Evolutionary conservation across 2,797 vertebrate species (phyloP).

Genomic region (Lacerta bilineata): DNA sequence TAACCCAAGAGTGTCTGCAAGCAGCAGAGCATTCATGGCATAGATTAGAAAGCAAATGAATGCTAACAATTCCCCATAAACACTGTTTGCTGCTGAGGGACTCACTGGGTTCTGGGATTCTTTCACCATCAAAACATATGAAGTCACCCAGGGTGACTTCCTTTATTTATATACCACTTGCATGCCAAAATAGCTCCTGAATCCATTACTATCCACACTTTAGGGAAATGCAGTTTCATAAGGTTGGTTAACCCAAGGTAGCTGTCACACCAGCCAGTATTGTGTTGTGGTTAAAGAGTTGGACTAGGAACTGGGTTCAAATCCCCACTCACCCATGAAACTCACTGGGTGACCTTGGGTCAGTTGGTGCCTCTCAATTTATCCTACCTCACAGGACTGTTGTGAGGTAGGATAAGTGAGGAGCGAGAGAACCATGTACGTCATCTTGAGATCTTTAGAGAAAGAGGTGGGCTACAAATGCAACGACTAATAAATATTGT

Average conservation of each 20-base stretch:
- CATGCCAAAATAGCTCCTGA: background rate
- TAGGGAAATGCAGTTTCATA: background rate
- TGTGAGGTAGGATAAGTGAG: background rate
- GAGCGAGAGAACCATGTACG: background rate
- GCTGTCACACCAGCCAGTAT: background rate
- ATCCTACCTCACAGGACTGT: background rate
- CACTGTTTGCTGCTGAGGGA: background rate
- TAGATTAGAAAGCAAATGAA: background rate
- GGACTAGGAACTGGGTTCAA: background rate
- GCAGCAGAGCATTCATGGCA: background rate
- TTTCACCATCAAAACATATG: background rate
- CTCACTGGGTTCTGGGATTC: background rate
- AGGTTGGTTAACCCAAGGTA: background rate
- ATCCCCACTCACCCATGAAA: background rate
- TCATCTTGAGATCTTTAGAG: too few species aligned
- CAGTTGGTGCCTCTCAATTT: background rate
- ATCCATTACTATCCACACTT: background rate
- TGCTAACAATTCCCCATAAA: background rate
- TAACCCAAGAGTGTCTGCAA: conserved; percentile 3
- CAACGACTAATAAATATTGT: background rate
- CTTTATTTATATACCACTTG: too few species aligned
- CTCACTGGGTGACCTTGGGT: background rate
- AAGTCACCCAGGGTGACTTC: background rate
- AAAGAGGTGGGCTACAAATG: background rate
- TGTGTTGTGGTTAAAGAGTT: background rate